Conservation (phyloP, 92 coral and sea anemone species). For the Phymanthus crucifer region DNA sequence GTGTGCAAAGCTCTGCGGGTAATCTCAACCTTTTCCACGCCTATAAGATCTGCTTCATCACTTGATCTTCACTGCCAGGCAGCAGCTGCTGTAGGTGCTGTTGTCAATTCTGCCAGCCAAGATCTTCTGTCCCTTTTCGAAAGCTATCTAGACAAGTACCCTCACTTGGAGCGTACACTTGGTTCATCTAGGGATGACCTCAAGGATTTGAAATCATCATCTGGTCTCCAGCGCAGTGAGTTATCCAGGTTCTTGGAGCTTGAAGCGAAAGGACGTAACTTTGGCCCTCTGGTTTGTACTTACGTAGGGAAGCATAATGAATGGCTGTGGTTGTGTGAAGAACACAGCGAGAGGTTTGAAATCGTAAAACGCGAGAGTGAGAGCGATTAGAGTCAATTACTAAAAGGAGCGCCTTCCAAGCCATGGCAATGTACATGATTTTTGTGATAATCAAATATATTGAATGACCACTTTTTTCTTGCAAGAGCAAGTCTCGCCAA, state of each 20-base stretch:
- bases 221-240: slow-evolving; percentile 38
- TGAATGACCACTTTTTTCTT: too few relatives aligned
- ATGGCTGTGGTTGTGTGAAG: slow-evolving; percentile 48
- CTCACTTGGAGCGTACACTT: slow-evolving; percentile 20
- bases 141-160: slow-evolving; percentile 25
- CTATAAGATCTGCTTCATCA: slow-evolving; percentile 15
- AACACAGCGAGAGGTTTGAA: slow-evolving; percentile 21
- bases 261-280: slow-evolving; percentile 25
- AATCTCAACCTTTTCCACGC: slow-evolving; percentile 14
- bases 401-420: too few relatives aligned
- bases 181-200: slow-evolving; percentile 22
- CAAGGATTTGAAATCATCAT: slow-evolving; percentile 19
- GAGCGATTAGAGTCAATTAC: too few relatives aligned
- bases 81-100: slow-evolving; percentile 15
- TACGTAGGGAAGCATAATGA: slow-evolving; percentile 31
- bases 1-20: slow-evolving; percentile 28
- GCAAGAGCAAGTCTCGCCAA: too few relatives aligned
- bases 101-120: neutral
- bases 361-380: neutral
- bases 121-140: slow-evolving; percentile 27
- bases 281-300: slow-evolving; percentile 49
- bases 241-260: slow-evolving; percentile 38
- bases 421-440: too few relatives aligned
- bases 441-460: too few relatives aligned
- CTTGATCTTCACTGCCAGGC: slow-evolving; percentile 32